Percentiles rank a stretch among this genome's conserved stretches.
Evolutionary conservation across 2,888 invertebrate species (phyloP).

Genomic region (Tortricodes alternella): DNA sequence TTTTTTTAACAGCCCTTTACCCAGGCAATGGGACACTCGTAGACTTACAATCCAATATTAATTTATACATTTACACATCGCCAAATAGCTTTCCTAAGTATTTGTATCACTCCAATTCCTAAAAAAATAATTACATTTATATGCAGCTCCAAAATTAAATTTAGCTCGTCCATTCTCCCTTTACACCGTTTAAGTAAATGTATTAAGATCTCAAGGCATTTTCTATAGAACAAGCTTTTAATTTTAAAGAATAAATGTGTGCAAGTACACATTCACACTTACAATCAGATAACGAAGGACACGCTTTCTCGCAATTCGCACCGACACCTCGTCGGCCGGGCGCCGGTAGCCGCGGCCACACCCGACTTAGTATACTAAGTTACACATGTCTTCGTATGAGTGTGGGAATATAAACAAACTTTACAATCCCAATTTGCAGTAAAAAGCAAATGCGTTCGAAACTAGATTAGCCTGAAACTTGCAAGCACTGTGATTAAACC

Average conservation of each 20-base stretch:
- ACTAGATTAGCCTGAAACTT: no score
- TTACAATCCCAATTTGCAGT: no score
- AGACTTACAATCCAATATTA: constrained; percentile 63
- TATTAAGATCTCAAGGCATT: constrained; percentile 52
- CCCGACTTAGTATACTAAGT: no score
- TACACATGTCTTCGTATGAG: no score
- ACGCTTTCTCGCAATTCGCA: no score
- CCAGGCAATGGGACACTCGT: constrained; percentile 60
- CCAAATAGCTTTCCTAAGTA: constrained; percentile 68
- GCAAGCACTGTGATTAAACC: no score
- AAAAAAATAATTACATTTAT: constrained; percentile 63
- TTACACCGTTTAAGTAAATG: constrained; percentile 44
- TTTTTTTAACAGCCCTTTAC: constrained; percentile 12
- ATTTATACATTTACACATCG: constrained; percentile 76
- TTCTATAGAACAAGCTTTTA: constrained; percentile 34
- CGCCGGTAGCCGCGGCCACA: no score
- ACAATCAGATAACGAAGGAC: not conserved
- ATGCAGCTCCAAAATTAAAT: constrained; percentile 53
- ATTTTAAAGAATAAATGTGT: constrained; percentile 15
- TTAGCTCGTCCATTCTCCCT: constrained; percentile 53
- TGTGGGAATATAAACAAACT: no score
- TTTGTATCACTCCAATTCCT: constrained; percentile 61
- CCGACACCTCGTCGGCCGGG: no score
- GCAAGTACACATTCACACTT: constrained; percentile 3
- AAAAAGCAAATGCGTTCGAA: no score